Conservation (phyloP, 2,797 vertebrate species). For the Sebastes elongatus region DNA sequence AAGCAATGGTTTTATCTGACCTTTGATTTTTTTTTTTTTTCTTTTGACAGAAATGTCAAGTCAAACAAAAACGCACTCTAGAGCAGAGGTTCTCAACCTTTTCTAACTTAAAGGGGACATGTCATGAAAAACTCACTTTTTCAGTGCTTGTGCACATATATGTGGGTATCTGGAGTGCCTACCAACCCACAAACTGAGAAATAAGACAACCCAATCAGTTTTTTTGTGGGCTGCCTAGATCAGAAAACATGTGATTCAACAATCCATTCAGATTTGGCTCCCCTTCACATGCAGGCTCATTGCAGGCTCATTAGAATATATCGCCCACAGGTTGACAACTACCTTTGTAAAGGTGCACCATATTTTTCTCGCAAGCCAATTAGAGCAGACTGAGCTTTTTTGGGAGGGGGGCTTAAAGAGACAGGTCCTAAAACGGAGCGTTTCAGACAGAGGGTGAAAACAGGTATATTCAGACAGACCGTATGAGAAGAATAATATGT, state of each 20-base stretch:
- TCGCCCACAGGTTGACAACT: too few species aligned
- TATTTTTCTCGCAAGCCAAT: too few species aligned
- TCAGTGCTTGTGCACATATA: background rate
- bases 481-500: too few species aligned
- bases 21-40: constrained; percentile 2
- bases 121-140: background rate
- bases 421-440: too few species aligned
- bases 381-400: too few species aligned
- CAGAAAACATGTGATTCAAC: background rate
- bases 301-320: too few species aligned
- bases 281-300: too few species aligned
- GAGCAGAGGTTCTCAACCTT: background rate
- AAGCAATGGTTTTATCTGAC: constrained; percentile 25
- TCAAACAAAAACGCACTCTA: background rate
- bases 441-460: too few species aligned
- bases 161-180: too few species aligned
- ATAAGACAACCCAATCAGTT: background rate
- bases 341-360: too few species aligned
- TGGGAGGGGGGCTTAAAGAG: too few species aligned
- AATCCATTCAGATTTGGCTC: rapidly evolving
- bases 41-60: constrained; percentile 18
- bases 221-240: background rate
- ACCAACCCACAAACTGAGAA: background rate
- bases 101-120: background rate
- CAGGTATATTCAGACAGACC: too few species aligned